Percentiles rank a stretch among this genome's conserved stretches.
phyloP scores from a whole-genome alignment of 2,113 vertebrate species.

The Lates calcarifer region DNA sequence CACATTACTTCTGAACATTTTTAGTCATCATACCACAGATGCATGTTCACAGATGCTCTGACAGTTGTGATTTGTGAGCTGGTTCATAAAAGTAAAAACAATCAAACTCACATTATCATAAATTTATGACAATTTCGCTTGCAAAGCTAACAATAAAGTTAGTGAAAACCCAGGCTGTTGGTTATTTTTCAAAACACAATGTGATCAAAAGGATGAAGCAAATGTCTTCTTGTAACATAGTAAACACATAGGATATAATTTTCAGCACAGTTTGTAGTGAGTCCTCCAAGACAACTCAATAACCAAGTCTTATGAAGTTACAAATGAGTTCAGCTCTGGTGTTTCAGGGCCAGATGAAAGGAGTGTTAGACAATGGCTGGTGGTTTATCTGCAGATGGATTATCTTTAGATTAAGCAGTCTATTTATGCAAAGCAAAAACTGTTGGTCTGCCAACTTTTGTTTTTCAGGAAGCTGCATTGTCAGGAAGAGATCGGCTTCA shows the following conservation, averaged over 20 bases:
- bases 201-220: neutral
- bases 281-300: neutral
- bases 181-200: neutral
- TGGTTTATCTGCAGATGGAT: constrained; percentile 36
- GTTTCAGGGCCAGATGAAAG: neutral
- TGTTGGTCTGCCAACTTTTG: constrained; percentile 27
- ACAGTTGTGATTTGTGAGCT: neutral
- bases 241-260: neutral
- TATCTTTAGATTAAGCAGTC: constrained; percentile 28
- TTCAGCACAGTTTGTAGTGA: neutral
- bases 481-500: constrained; percentile 27
- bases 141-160: neutral
- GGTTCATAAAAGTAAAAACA: neutral
- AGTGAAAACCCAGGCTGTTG: neutral
- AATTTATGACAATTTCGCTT: neutral
- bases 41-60: neutral
- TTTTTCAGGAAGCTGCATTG: constrained; percentile 58
- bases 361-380: constrained; percentile 31
- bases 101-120: neutral
- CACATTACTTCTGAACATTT: neutral
- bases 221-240: neutral
- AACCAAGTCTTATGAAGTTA: neutral
- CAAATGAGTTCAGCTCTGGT: neutral
- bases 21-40: neutral
- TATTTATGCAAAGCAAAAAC: constrained; percentile 29